Evolutionary conservation across 2,113 vertebrate genomes (phyloP), one percentile per base, ranked within the genome.

Genomic region (Forbesichthys agassizii): DNA sequence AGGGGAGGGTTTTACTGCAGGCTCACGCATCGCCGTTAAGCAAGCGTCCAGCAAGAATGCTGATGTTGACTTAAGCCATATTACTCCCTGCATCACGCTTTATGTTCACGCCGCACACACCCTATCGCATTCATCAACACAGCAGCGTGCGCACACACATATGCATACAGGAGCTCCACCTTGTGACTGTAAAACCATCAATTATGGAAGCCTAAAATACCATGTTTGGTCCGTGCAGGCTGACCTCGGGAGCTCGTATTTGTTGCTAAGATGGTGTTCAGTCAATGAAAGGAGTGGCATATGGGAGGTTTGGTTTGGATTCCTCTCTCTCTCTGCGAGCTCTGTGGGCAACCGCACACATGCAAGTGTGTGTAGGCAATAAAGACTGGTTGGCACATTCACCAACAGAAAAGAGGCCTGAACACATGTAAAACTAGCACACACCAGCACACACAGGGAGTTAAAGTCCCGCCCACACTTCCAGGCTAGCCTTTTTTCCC

Each of bases 181-280:
- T 78, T 71, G 63, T 61, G 73, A 42, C 77, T 64, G 67, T 63
- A 71, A 71, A 90, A 79, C 80, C 69, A 66, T 81, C 75, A 65
- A 88, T 88, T 90, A 91, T 80, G 9, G 74, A 79, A 73, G 76
- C 74, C 71, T 83, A 87, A 87, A 87, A 83, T 86, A 87, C 79
- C 79, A 83, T 66, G 73, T 53, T 70, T 67, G 77, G 75, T 69
- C 80, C 81, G 78, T 74, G 73, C 11, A 11, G 66, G 20, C 46
- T 51, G 65, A 57, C 65, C 65, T 67, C 58, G 51, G 52, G 62
- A 77, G 71, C 71, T 72, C 66, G 52, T 64, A 63, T 73, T 54
- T 79, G 61, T 74, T 69, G 73, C 64, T 65, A 64, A 75, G 56
- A 58, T 71, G 77, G 56, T 71, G 75, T 73, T 84, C 59, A 60